Evolutionary conservation across 1,140 invertebrate species (phyloP), one percentile per base, ranked within the genome.

Genomic region (Bombus sylvicola): DNA sequence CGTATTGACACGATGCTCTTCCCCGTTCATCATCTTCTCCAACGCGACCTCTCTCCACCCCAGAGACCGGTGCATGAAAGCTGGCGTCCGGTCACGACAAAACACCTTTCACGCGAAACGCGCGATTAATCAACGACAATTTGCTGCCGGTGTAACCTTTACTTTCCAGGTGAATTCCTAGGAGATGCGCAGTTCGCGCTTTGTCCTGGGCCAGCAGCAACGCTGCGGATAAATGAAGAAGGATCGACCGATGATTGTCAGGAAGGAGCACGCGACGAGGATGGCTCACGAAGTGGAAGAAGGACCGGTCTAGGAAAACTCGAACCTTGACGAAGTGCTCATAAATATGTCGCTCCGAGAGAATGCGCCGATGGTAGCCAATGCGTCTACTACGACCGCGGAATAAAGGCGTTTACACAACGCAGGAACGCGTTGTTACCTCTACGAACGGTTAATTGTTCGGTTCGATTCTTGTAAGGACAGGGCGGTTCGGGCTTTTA

Each of bases 271-370:
- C n/a, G 31, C 31, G 37, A 57, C 57, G 18, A 34, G 57, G 39
- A 81, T 3, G 68, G 2, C 31, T 53, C 34, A 12, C 18, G 10
- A 34, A 28, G 73, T 69, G 73, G 69, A 43, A 88, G 62, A 75
- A 76, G 74, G 64, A 88, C 64, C 75, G 69, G 79, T 88, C 69
- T 66, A 86, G 69, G 68, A 82, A 88, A 86, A 78, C 74, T 81
- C 66, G 86, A 66, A 77, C 34, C 81, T 88, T 89, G 87, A 88
- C 79, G 87, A 89, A 89, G 83, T 88, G 57, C 69, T 88, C 87
- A 72, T 89, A 89, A 88, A 89, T 88, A 89, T 31, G 88, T 89
- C 88, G 41, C 66, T 47, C 2, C 43, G 22, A 53, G 81, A 66
- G 74, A 78, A 76, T 28, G 74, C 62, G 28, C 77, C 86, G 59